A percentile compares a stretch with the other conserved stretches of the same genome.
Conservation (phyloP, 1,140 invertebrate species). For the Andrena cerasifolii region DNA sequence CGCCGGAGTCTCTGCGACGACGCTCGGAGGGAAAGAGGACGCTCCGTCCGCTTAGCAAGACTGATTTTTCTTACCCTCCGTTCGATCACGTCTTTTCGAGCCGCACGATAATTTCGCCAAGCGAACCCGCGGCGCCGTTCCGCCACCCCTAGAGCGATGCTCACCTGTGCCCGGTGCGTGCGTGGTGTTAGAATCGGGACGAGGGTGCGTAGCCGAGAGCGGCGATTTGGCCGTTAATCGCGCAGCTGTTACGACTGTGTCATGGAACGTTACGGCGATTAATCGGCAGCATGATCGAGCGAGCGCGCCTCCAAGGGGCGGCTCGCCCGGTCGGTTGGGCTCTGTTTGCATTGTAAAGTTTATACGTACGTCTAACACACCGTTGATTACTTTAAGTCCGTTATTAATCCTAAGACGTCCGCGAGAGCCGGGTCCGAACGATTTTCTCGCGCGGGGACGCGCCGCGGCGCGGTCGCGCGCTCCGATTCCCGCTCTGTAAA, state of each 20-base stretch:
- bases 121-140: conserved; percentile 15
- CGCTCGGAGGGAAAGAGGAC: not conserved
- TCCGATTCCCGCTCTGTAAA: conserved; percentile 50
- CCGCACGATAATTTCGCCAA: conserved; percentile 9
- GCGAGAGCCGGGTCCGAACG: conserved; percentile 28
- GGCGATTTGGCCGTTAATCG: conserved; percentile 14
- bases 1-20: too few relatives aligned
- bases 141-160: conserved; percentile 5
- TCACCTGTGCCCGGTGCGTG: conserved; percentile 54
- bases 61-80: conserved; percentile 38
- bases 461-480: conserved; percentile 11
- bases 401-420: conserved; percentile 72
- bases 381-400: conserved; percentile 76
- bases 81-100: conserved; percentile 15
- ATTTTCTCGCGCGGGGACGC: conserved; percentile 31
- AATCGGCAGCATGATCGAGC: too few relatives aligned
- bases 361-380: conserved; percentile 71
- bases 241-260: not conserved
- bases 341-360: conserved; percentile 77
- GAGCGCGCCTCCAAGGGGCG: conserved; percentile 29
- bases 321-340: conserved; percentile 63
- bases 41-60: conserved; percentile 25
- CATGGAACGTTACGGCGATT: conserved; percentile 13
- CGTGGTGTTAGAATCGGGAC: conserved; percentile 45
- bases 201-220: conserved; percentile 26